phyloP scores from a whole-genome alignment of 2,797 vertebrate species.

The Enteromius anoplus region DNA sequence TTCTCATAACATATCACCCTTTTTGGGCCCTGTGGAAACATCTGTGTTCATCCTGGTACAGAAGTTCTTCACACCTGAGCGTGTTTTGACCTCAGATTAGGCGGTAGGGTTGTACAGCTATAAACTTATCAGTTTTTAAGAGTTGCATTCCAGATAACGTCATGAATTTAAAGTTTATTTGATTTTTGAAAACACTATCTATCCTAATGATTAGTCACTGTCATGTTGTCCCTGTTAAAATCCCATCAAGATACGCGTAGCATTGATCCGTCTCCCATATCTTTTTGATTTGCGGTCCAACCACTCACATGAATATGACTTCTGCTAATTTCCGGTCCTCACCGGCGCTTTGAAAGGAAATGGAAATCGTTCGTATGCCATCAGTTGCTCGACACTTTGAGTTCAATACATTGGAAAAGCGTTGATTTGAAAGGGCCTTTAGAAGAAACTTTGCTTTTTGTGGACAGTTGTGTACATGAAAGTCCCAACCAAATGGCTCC shows the following conservation, averaged over 20 bases:
- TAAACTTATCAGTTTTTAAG: neutral
- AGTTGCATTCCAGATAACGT: neutral
- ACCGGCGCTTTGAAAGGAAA: neutral
- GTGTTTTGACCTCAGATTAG: neutral
- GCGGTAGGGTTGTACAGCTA: neutral
- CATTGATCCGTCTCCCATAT: neutral
- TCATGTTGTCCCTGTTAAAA: neutral
- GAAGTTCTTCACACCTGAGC: neutral
- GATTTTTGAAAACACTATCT: neutral
- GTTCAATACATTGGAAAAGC: neutral
- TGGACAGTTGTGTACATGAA: neutral
- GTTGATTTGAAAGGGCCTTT: neutral
- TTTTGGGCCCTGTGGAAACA: neutral
- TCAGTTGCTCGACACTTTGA: neutral
- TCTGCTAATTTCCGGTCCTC: neutral
- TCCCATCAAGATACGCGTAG: neutral
- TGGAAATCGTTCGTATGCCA: neutral
- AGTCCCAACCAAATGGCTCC: neutral
- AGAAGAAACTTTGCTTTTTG: neutral
- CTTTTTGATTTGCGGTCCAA: neutral
- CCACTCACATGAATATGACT: neutral
- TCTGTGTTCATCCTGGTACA: neutral
- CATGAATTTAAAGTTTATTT: neutral
- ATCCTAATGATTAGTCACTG: neutral
- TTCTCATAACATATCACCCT: neutral